Evolutionary conservation across 2,888 invertebrate genomes (phyloP).

Genomic region (Plutella xylostella): DNA sequence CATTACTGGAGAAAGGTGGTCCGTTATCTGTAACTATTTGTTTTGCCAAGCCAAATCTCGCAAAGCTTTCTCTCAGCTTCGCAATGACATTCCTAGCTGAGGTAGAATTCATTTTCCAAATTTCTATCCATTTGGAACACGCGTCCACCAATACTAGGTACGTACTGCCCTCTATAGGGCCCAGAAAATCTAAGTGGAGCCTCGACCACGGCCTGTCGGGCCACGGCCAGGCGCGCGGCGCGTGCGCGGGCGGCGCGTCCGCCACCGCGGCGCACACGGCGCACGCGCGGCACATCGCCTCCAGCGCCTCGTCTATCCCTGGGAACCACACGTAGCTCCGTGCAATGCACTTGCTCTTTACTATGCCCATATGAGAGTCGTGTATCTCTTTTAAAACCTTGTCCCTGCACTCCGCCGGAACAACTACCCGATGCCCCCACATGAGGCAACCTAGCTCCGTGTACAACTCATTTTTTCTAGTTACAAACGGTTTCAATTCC

Average conservation of each 20-base stretch:
- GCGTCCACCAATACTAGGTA: background rate
- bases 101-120: background rate
- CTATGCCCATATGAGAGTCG: constrained; percentile 1
- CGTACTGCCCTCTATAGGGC: background rate
- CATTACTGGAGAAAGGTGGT: background rate
- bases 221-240: too few species aligned
- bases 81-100: background rate
- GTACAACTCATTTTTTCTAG: background rate
- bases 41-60: background rate
- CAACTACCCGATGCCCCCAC: background rate
- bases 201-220: background rate
- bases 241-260: too few species aligned
- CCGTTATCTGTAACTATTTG: background rate
- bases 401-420: background rate
- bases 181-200: background rate
- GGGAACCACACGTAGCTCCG: constrained; percentile 3
- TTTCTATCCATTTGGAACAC: background rate
- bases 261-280: background rate
- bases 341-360: background rate
- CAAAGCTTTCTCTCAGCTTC: background rate
- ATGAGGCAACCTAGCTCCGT: background rate
- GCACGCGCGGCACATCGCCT: background rate
- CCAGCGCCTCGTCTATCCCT: too few species aligned
- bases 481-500: constrained; percentile 15
- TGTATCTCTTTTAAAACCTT: constrained; percentile 11